Percentiles rank a stretch among this genome's conserved stretches.
These are phyloP conservation scores for Ernsta delagoae DNA, from an alignment of 2,888 invertebrate genomes.

Conservation along the genomic window DNA sequence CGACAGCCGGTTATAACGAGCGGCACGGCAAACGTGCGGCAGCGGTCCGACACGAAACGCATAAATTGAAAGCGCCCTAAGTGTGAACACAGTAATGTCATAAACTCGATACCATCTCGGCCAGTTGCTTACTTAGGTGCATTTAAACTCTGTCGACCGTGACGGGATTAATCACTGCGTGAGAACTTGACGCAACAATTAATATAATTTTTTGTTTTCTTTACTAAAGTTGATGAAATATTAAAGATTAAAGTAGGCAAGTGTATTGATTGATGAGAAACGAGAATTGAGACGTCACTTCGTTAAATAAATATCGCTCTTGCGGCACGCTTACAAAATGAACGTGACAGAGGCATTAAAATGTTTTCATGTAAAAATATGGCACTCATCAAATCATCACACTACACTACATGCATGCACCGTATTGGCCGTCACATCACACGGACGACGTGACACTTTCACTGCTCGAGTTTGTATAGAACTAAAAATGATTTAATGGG, in stretches of 20 bases:
- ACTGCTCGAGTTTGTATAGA: conserved; percentile 47
- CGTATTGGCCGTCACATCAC: conserved; percentile 46
- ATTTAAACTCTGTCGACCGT: conserved; percentile 6
- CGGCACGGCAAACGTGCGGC: too few relatives aligned
- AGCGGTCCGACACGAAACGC: too few relatives aligned
- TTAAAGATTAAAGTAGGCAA: too few relatives aligned
- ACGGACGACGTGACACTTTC: conserved; percentile 66
- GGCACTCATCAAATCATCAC: too few relatives aligned
- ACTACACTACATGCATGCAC: too few relatives aligned
- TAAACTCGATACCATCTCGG: conserved; percentile 7
- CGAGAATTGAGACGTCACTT: too few relatives aligned
- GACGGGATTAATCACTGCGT: not conserved
- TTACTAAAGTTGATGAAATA: not conserved
- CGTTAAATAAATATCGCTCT: too few relatives aligned
- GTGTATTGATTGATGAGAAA: too few relatives aligned
- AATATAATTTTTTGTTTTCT: not conserved
- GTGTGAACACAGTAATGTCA: conserved; percentile 8
- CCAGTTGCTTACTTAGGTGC: conserved; percentile 1
- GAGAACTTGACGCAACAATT: not conserved
- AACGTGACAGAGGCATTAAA: conserved; percentile 54
- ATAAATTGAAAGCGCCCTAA: too few relatives aligned
- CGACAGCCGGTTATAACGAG: too few relatives aligned
- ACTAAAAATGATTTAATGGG: not conserved
- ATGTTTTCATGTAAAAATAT: conserved; percentile 66
- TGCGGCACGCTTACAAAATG: too few relatives aligned